phyloP scores from a whole-genome alignment of 2,888 invertebrate genomes.

The Thumatha senex region DNA sequence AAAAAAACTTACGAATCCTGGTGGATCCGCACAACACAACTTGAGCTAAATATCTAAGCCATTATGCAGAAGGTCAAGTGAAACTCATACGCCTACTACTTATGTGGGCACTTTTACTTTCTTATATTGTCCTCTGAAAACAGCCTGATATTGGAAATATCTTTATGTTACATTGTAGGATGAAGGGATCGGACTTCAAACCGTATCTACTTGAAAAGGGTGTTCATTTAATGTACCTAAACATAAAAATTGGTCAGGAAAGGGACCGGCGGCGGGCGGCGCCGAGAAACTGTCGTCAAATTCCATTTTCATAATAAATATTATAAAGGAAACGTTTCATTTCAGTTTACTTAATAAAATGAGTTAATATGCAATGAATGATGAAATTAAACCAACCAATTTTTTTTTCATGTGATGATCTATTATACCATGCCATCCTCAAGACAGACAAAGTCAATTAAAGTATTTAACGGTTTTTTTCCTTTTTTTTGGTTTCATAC shows the following conservation, averaged over 20 bases:
- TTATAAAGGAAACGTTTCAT: no score
- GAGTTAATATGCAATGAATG: no score
- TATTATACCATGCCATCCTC: no score
- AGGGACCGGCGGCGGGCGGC: not conserved
- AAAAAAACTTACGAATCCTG: conserved; percentile 37
- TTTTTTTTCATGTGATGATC: no score
- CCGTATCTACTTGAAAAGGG: not conserved
- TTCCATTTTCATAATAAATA: not conserved
- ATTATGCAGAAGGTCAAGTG: conserved; percentile 32
- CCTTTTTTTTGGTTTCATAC: no score
- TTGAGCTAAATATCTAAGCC: conserved; percentile 26
- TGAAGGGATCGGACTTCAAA: not conserved
- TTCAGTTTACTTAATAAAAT: no score
- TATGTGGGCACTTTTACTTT: conserved; percentile 17
- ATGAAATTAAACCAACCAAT: no score
- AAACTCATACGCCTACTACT: conserved; percentile 19
- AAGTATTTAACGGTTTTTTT: no score
- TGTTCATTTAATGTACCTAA: not conserved
- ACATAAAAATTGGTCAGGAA: not conserved
- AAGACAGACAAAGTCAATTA: no score
- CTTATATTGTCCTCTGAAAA: conserved; percentile 26
- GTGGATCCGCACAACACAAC: conserved; percentile 31
- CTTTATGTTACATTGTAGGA: conserved; percentile 5
- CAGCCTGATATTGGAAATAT: conserved; percentile 19
- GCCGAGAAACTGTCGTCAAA: no score